phyloP scores from a whole-genome alignment of 2,113 vertebrate genomes.

The Nothocercus julius region DNA sequence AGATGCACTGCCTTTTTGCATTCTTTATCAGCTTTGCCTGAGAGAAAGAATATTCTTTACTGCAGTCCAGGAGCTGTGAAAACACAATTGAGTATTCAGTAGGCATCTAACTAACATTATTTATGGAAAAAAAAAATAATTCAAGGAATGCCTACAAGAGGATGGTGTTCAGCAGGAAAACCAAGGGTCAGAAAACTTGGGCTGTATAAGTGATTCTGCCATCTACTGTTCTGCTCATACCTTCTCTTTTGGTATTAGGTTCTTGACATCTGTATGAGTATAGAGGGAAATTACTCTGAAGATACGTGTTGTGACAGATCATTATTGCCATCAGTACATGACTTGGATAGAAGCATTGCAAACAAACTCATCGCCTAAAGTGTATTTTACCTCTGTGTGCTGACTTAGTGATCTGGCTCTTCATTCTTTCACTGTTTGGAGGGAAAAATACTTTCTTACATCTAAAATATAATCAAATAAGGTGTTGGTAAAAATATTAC shows the following conservation, averaged over 20 bases:
- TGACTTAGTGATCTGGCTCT: background rate
- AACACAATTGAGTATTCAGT: background rate
- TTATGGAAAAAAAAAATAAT: constrained; percentile 42
- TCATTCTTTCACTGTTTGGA: background rate
- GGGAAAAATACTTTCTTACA: background rate
- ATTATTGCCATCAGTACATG: background rate
- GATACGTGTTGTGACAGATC: background rate
- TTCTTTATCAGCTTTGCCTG: constrained; percentile 30
- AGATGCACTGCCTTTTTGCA: constrained; percentile 14
- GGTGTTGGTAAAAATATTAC: background rate
- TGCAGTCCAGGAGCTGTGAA: background rate
- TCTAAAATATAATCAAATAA: background rate
- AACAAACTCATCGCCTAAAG: background rate
- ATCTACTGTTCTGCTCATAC: background rate
- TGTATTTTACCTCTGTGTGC: background rate
- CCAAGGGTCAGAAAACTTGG: background rate
- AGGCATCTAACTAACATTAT: constrained; percentile 16
- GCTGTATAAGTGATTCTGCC: background rate
- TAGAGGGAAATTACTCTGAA: background rate
- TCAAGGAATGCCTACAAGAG: background rate
- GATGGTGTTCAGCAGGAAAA: background rate
- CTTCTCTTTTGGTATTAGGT: background rate
- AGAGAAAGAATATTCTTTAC: constrained; percentile 40
- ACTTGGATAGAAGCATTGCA: background rate
- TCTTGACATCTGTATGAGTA: background rate